A percentile compares a stretch with the other conserved stretches of the same genome.
Evolutionary conservation across 2,888 invertebrate species (phyloP).

Genomic region (Eubasilissa splendida): DNA sequence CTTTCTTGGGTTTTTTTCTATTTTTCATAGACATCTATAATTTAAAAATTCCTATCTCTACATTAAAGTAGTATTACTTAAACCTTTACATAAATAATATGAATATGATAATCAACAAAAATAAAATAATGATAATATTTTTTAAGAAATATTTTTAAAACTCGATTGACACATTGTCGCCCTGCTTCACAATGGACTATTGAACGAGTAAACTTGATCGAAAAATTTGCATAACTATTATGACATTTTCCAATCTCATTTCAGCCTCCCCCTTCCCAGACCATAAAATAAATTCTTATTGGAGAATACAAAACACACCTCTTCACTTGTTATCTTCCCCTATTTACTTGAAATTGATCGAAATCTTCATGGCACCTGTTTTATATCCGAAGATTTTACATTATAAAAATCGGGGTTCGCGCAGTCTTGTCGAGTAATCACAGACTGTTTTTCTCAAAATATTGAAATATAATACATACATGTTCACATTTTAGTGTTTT

Average conservation of each 20-base stretch:
- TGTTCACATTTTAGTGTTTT: no score
- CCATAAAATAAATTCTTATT: constrained; percentile 54
- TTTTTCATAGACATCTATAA: no score
- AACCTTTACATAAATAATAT: no score
- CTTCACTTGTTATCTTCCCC: constrained; percentile 46
- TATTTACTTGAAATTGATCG: constrained; percentile 55
- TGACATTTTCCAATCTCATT: constrained; percentile 58
- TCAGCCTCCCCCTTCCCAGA: constrained; percentile 34
- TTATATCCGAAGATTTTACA: constrained; percentile 21
- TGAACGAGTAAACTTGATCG: constrained; percentile 51
- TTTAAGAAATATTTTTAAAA: constrained; percentile 15
- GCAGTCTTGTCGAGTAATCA: no score
- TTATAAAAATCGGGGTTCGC: not conserved
- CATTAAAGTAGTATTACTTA: no score
- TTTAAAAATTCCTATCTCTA: no score
- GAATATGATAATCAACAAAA: no score
- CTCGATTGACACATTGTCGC: constrained; percentile 42
- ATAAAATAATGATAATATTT: not conserved
- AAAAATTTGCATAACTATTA: constrained; percentile 59
- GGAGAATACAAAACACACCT: constrained; percentile 54
- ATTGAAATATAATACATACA: no score
- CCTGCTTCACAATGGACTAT: constrained; percentile 27
- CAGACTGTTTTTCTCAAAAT: no score
- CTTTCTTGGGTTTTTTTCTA: not conserved
- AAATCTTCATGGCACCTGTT: constrained; percentile 51